Evolutionary conservation across 2,888 invertebrate genomes (phyloP).

Genomic region (Tetranychus truncatus): DNA sequence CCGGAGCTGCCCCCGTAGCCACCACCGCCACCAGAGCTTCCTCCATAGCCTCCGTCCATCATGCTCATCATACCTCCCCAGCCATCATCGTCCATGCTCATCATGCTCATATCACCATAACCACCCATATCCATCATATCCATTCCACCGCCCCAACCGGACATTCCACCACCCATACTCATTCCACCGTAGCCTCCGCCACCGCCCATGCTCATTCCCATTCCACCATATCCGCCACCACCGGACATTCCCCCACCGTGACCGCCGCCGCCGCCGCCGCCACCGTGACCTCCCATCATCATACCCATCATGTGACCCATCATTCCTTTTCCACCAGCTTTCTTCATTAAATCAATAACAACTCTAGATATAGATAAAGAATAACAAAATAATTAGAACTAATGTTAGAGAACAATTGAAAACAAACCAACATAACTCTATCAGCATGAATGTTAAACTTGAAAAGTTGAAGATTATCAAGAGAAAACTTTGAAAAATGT

Average conservation of each 20-base stretch:
- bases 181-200: conserved; percentile 12
- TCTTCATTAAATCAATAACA: conserved; percentile 7
- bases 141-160: conserved; percentile 6
- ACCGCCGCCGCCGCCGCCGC: neutral
- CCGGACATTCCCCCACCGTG: neutral
- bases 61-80: conserved; percentile 7
- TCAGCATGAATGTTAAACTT: no score
- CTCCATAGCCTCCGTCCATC: conserved; percentile 11
- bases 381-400: neutral
- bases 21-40: conserved; percentile 10
- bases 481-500: neutral
- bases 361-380: neutral
- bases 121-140: conserved; percentile 10
- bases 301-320: neutral
- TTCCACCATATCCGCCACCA: conserved; percentile 6
- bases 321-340: neutral
- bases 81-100: neutral
- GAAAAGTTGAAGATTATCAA: neutral
- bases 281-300: neutral
- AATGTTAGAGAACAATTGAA: no score
- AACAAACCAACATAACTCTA: no score
- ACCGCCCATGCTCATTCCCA: neutral
- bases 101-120: conserved; percentile 1
- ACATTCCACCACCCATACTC: conserved; percentile 2
- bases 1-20: conserved; percentile 2